Evolutionary conservation across 2,113 vertebrate species (phyloP), one percentile per base, ranked within the genome.

Genomic region (Corydoras maculifer): DNA sequence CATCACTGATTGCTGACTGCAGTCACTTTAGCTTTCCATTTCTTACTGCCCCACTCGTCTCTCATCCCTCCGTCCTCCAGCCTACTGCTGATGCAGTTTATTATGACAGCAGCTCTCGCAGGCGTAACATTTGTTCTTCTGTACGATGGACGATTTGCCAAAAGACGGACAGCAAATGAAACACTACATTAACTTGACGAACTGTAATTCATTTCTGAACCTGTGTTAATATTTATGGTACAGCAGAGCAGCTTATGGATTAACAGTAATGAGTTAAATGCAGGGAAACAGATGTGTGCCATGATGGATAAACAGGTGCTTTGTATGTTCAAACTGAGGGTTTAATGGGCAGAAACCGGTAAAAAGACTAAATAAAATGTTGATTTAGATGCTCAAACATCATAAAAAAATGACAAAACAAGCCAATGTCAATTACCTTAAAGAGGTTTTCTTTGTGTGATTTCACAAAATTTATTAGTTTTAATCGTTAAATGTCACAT

Each of bases 101-200:
- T 62, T 62, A 14, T 62, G 61, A 14, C 61, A 43, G 31, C 13
- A 1, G 8, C 5, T 62, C 61, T 43, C 61, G 32, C 61, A 3
- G 13, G 59, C 9, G 11, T 43, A 7, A 48, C 35, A 43, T 43
- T 43, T 32, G 14, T 12, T 14, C 31, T 43, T 43, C 32, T 15
- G 30, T 35, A 43, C 53, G 29, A 3, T 50, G 18, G 8, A 8
- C 4, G 13, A 50, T 54, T 57, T 57, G 65, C 51, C 53, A 31
- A 3, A 9, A 57, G 65, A 67, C 14, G 8, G 65, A 67, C 51
- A 32, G 15, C 65, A 57, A 31, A 57, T 35, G 65, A 67, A 30
- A 30, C 51, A 57, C 54, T 10, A 57, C 54, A n/a, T n/a, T 55
- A 29, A 3, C 53, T 57, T 51, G 54, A 29, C 12, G 64, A 54